Base-by-base conservation (phyloP, 2,797 vertebrate genomes). In the Etheostoma perlongum region DNA sequence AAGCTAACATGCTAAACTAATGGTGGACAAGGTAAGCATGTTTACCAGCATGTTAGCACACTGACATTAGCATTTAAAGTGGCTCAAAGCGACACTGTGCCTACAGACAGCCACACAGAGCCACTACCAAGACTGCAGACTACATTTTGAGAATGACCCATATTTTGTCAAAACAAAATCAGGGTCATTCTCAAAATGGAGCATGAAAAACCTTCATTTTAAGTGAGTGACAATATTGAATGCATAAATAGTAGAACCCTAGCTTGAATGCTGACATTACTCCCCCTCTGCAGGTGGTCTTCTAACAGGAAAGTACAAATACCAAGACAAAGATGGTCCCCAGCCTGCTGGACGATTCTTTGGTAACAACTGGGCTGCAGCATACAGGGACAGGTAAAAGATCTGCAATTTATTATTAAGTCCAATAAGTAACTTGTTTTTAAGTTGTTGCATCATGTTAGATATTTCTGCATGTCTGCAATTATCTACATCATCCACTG, bases 221-320 rank as follows among this genome's bases (percentile, higher is more conserved):
- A 4, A 16, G 12, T 15, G 14, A 74, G 5, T 18, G 14, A 51
- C 18, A 65, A 5, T 18, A 44, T 8, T 60, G 15, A 64, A 36
- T 25, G 53, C 18, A 23, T 48, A 19, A 55, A 42, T 4, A 18
- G 16, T 48, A 21, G n/a, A 62, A 52, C 5, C 2, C 1, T 25
- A 3, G 10, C 5, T 42, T 66, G 51, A 63, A 54, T 36, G 61
- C 33, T 73, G 25, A 67, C 18, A 15, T 27, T 18, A 25, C 8
- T 59, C 5, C 4, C 68, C 25, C 61, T 79, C 60, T 16, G 1
- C 62, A 99, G 98, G 98, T 57, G 98, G 98, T 18, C 95, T 99
- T 30, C 94, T 99, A 51, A 99, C 98, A 0, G 97, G 97, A 55
- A 99, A 97, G 79, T 98, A 99, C 88, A 96, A 95, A 4, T 98